Conservation (phyloP, 2,113 vertebrate species). For the Sphaerodactylus townsendi region DNA sequence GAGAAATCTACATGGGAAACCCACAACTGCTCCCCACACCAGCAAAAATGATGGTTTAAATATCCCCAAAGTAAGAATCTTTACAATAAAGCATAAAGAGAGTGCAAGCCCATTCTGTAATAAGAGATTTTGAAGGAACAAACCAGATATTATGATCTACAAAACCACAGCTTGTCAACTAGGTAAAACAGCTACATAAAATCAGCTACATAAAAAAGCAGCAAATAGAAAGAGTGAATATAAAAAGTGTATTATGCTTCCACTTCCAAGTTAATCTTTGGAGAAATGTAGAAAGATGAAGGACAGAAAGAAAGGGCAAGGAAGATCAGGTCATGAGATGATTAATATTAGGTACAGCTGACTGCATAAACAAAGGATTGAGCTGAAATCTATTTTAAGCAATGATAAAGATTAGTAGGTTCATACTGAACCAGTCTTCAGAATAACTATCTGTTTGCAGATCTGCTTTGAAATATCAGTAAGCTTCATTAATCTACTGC, state of each 20-base stretch:
- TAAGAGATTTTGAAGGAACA: not conserved
- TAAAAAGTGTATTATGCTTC: not conserved
- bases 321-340: not conserved
- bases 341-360: not conserved
- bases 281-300: not conserved
- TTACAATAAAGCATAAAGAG: not conserved
- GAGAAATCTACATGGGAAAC: not conserved
- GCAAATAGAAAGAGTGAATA: not conserved
- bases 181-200: not conserved
- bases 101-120: not conserved
- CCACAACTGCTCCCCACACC: not conserved
- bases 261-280: not conserved
- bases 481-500: not conserved
- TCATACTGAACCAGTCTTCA: not conserved
- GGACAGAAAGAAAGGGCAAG: not conserved
- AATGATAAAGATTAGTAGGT: not conserved
- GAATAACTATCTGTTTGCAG: not conserved
- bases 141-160: not conserved
- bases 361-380: not conserved
- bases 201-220: not conserved
- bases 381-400: not conserved
- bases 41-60: too few species aligned
- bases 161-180: too few species aligned
- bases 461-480: not conserved
- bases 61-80: not conserved